Evolutionary conservation across 2,888 invertebrate genomes (phyloP).

Genomic region (Myopa testacea): DNA sequence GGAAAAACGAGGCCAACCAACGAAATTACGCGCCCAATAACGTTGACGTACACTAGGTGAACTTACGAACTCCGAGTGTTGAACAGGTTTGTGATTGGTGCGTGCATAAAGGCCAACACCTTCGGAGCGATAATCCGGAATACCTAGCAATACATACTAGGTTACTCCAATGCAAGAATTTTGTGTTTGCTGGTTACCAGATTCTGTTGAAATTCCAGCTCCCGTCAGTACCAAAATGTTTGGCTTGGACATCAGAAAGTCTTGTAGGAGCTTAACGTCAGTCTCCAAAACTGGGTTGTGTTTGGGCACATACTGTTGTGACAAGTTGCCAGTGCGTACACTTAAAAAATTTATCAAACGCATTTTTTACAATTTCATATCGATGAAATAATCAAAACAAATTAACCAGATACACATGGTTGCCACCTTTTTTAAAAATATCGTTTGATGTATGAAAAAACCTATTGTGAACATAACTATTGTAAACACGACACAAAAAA

Average conservation of each 20-base stretch:
- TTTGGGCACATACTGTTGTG: conserved; percentile 75
- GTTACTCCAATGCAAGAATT: not conserved
- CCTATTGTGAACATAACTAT: too few species aligned
- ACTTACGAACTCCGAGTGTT: conserved; percentile 85
- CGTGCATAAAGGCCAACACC: conserved; percentile 92
- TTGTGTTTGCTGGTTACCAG: conserved; percentile 70
- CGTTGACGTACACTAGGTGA: conserved; percentile 77
- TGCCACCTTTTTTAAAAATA: not conserved
- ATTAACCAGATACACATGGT: not conserved
- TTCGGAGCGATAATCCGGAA: conserved; percentile 94
- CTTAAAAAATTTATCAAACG: conserved; percentile 55
- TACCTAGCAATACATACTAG: conserved; percentile 72
- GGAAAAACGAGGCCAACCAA: conserved; percentile 92
- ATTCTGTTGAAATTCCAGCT: conserved; percentile 97
- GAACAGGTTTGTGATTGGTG: conserved; percentile 85
- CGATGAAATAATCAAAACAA: not conserved
- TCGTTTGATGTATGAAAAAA: too few species aligned
- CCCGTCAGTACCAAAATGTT: conserved; percentile 83
- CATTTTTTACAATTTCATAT: conserved; percentile 51
- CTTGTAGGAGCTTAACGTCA: conserved; percentile 70
- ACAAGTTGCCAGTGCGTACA: conserved; percentile 46
- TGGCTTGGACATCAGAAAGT: conserved; percentile 62
- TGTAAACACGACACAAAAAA: too few species aligned
- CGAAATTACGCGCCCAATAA: conserved; percentile 96
- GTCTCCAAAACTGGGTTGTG: conserved; percentile 74